Evolutionary conservation across 2,888 invertebrate species (phyloP), one percentile per base, ranked within the genome.

Genomic region (Globia sparganii): DNA sequence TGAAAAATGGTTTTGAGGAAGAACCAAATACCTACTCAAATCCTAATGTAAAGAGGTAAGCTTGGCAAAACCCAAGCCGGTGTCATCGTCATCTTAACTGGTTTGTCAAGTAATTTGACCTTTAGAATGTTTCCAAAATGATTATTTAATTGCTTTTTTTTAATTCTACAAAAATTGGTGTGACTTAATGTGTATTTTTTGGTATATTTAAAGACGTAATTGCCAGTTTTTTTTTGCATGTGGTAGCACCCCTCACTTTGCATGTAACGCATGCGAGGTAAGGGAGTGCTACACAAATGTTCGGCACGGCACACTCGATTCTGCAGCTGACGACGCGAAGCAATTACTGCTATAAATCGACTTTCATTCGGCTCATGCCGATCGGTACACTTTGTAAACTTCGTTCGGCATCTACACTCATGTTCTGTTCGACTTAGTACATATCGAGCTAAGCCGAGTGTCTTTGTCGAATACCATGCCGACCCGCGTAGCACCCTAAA

Each of bases 21-120:
- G 2, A 18, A n/a, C 9, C 2, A 34, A n/a, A 62, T 71, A 43
- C n/a, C 65, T 4, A 40, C 28, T 40, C 18, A 75, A 65, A 69
- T 49, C 21, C 21, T 40, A 59, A 37, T 6, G 21, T 53, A 53
- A 74, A 75, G 61, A 80, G 43, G 58, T 64, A 53, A 21, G 21
- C 6, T 25, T 68, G 80, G 75, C 31, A 58, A 80, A 65, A 75
- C 76, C 68, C 68, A 56, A 46, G 21, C 2, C 4, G n/a, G 9
- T 40, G 11, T 37, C 25, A 49, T 13, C 70, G 40, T 43, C 46
- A 49, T 25, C 15, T 0, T 11, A 72, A 81, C 77, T 43, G 69
- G 81, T 81, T 59, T 28, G 21, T 37, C 4, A 71, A 58, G 21
- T n/a, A 28, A 28, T 49, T 49, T n/a, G 34, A 53, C 34, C 15